Conservation (phyloP, 2,113 vertebrate species). For the Eretmochelys imbricata region DNA sequence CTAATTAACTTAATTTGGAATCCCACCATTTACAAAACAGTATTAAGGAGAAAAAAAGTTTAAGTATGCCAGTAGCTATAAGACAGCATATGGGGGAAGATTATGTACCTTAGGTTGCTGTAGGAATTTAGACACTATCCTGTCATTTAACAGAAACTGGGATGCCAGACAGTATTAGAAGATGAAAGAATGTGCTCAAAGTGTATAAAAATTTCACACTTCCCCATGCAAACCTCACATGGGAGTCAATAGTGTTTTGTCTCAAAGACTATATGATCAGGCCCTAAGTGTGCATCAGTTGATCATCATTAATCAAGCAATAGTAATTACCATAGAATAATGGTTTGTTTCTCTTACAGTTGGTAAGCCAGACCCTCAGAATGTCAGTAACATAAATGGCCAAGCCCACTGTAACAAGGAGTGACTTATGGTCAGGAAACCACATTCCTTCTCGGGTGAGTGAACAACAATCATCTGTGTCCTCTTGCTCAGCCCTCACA, state of each 20-base stretch:
- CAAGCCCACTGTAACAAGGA: neutral
- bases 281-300: neutral
- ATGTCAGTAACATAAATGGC: neutral
- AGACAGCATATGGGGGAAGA: neutral
- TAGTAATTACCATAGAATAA: neutral
- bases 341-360: neutral
- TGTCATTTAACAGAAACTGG: neutral
- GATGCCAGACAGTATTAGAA: neutral
- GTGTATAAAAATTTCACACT: neutral
- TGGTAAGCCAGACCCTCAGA: neutral
- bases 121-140: neutral
- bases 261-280: neutral
- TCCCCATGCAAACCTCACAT: neutral
- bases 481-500: neutral
- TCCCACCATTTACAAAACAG: neutral
- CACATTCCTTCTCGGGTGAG: neutral
- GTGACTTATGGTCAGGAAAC: neutral
- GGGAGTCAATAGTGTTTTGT: neutral
- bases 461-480: neutral
- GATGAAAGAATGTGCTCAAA: neutral
- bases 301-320: neutral
- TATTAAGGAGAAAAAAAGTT: neutral
- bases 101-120: neutral
- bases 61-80: neutral
- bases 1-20: slow-evolving; percentile 16